Conservation (phyloP, 2,888 invertebrate genomes). For the Heliconius hortense region DNA sequence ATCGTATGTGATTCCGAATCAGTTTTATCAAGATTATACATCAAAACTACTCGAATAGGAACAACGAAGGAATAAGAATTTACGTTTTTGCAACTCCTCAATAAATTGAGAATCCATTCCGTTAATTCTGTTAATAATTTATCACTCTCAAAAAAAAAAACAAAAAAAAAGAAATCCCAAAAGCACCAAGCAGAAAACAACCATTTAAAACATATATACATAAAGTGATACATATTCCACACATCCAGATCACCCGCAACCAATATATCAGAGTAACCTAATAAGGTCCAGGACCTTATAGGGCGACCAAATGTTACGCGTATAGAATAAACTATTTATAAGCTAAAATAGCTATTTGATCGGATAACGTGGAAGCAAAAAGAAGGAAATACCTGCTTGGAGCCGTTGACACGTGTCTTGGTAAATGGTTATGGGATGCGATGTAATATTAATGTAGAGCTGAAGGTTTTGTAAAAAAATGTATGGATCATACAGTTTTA, state of each 20-base stretch:
- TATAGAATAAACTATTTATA: constrained; percentile 49
- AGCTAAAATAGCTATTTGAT: constrained; percentile 42
- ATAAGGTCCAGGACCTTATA: constrained; percentile 61
- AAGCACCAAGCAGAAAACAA: constrained; percentile 49
- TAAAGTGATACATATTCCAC: constrained; percentile 68
- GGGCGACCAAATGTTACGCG: constrained; percentile 57
- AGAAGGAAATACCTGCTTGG: not conserved
- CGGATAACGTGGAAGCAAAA: constrained; percentile 21
- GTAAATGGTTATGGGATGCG: constrained; percentile 23
- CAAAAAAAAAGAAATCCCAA: no score
- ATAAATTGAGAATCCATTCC: no score
- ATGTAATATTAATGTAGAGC: constrained; percentile 4
- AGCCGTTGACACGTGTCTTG: constrained; percentile 36
- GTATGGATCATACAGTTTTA: not conserved
- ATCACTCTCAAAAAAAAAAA: no score
- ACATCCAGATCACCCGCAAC: constrained; percentile 70
- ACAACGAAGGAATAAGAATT: no score
- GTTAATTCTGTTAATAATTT: no score
- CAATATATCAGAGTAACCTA: constrained; percentile 72
- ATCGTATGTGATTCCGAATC: no score
- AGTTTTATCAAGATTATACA: no score
- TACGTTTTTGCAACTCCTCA: no score
- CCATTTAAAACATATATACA: constrained; percentile 46
- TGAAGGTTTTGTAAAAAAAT: not conserved
- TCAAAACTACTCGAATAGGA: no score